Percentiles rank a stretch among this genome's conserved stretches.
Conservation (phyloP, 2,797 vertebrate species). For the Tokudaia muenninki region DNA sequence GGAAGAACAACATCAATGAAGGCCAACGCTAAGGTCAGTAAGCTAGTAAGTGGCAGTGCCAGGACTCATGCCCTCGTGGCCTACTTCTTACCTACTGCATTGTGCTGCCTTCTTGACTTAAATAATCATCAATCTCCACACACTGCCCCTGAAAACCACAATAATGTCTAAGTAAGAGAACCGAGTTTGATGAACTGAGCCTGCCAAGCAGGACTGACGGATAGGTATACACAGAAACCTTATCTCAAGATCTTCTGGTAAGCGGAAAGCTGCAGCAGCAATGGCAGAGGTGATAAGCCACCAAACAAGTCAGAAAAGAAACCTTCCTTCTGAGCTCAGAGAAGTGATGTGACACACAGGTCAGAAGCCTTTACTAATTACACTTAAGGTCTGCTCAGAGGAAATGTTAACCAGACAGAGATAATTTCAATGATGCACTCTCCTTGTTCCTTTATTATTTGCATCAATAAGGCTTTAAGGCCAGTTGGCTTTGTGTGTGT, state of each 20-base stretch:
- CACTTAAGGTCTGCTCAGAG: slow-evolving; percentile 2
- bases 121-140: too few relatives aligned
- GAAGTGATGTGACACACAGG: slow-evolving; percentile 4
- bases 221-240: not conserved
- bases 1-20: not conserved
- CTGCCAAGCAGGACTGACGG: not conserved
- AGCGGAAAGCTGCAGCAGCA: not conserved
- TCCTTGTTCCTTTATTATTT: slow-evolving; percentile 36
- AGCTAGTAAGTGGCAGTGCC: too few relatives aligned
- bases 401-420: slow-evolving; percentile 61
- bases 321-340: not conserved
- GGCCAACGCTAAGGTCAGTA: too few relatives aligned
- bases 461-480: slow-evolving; percentile 45
- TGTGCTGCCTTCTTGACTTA: too few relatives aligned
- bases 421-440: slow-evolving; percentile 46
- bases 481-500: not conserved
- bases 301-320: slow-evolving; percentile 21
- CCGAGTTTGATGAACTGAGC: not conserved
- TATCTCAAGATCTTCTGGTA: not conserved
- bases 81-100: too few relatives aligned
- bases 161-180: too few relatives aligned
- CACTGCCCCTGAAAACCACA: too few relatives aligned
- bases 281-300: not conserved
- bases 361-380: slow-evolving; percentile 30
- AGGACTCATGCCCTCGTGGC: too few relatives aligned